Conservation (phyloP, 2,113 vertebrate genomes). For the Lophochroa leadbeateri region DNA sequence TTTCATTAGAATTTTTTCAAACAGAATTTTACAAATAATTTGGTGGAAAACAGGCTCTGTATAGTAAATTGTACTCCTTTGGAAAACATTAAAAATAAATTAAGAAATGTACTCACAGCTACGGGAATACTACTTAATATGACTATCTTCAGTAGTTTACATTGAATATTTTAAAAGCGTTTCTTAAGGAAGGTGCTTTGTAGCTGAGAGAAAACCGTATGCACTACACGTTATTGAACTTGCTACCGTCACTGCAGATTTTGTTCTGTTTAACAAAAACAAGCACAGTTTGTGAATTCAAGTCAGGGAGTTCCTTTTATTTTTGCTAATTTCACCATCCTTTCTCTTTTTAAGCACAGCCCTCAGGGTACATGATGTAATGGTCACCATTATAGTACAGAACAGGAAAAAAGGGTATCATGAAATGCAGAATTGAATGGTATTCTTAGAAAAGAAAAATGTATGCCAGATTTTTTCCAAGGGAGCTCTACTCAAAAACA, state of each 20-base stretch:
- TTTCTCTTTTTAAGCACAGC: slow-evolving; percentile 74
- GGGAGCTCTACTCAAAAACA: slow-evolving; percentile 64
- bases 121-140: slow-evolving; percentile 54
- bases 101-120: slow-evolving; percentile 35
- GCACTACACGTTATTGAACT: slow-evolving; percentile 69
- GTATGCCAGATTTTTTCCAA: slow-evolving; percentile 64
- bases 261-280: slow-evolving; percentile 80
- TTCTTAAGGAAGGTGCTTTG: slow-evolving; percentile 69
- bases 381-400: slow-evolving; percentile 69
- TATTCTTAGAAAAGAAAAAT: slow-evolving; percentile 76
- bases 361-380: slow-evolving; percentile 78
- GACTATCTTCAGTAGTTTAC: slow-evolving; percentile 49
- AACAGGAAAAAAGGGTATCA: slow-evolving; percentile 72
- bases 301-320: slow-evolving; percentile 77
- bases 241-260: slow-evolving; percentile 71
- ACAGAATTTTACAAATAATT: background rate
- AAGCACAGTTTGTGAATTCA: slow-evolving; percentile 76
- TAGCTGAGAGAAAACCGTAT: slow-evolving; percentile 63
- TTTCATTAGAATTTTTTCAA: background rate
- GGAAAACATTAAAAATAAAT: slow-evolving; percentile 22
- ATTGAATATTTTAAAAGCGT: slow-evolving; percentile 54
- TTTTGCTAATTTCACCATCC: slow-evolving; percentile 77
- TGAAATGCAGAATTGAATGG: slow-evolving; percentile 74
- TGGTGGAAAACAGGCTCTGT: background rate
- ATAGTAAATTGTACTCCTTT: background rate